Conservation (phyloP, 2,113 vertebrate species). For the Loxodonta africana region DNA sequence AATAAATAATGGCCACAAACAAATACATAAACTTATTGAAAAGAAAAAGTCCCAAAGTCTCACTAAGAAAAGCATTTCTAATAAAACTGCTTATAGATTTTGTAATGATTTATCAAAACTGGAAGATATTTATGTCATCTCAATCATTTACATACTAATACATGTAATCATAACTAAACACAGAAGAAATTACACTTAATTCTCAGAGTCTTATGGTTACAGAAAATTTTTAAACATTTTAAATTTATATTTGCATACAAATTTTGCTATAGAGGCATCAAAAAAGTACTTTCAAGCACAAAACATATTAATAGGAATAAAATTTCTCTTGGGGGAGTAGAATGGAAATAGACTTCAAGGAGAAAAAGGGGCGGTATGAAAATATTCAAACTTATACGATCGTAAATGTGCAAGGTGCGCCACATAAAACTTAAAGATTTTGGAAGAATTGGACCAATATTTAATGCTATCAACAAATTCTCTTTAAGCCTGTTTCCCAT, state of each 20-base stretch:
- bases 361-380: background rate
- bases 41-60: background rate
- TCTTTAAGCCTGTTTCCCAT: background rate
- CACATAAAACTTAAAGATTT: background rate
- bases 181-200: constrained; percentile 38
- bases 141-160: constrained; percentile 6
- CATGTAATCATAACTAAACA: background rate
- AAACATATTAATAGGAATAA: constrained; percentile 57
- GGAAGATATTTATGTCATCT: background rate
- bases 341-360: background rate
- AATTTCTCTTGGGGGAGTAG: background rate
- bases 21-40: background rate
- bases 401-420: background rate
- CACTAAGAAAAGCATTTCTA: constrained; percentile 22
- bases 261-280: constrained; percentile 12
- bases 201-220: background rate
- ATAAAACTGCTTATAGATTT: constrained; percentile 40
- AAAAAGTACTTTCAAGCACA: constrained; percentile 14
- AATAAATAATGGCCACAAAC: background rate
- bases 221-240: constrained; percentile 5
- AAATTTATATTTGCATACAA: background rate
- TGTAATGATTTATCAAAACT: constrained; percentile 1
- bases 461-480: constrained; percentile 10
- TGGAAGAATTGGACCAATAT: background rate
- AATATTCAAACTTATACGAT: constrained; percentile 5